These are phyloP conservation scores for Sceloporus undulatus DNA, from an alignment of 2,113 vertebrate species.

Conservation along the genomic window DNA sequence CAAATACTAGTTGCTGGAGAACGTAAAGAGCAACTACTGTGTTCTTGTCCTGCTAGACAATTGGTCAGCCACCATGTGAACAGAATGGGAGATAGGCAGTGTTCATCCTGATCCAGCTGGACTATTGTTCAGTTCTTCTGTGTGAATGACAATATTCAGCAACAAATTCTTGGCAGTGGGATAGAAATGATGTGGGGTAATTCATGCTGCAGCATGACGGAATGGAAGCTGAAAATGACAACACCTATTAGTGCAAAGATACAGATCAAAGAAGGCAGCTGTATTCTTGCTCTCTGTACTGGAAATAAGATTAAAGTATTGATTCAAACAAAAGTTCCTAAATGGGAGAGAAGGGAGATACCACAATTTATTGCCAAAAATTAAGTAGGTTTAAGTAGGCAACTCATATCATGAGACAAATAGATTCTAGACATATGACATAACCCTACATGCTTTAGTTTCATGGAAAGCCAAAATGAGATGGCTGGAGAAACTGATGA, in stretches of 20 bases:
- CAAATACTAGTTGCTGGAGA: no score
- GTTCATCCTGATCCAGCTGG: no score
- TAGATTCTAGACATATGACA: conserved; percentile 23
- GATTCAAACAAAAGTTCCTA: conserved; percentile 15
- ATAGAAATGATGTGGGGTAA: no score
- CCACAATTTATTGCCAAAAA: neutral
- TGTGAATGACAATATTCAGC: neutral
- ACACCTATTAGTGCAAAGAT: neutral
- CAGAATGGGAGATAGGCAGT: no score
- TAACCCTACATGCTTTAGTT: conserved; percentile 21
- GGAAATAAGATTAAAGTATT: conserved; percentile 3
- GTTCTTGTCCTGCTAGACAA: no score
- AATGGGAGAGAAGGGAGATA: neutral
- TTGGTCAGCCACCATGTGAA: no score
- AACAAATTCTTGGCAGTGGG: neutral
- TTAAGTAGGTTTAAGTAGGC: neutral
- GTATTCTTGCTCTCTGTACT: neutral
- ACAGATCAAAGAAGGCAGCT: conserved; percentile 9
- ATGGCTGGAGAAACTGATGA: conserved; percentile 56
- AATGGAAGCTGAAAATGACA: conserved; percentile 8
- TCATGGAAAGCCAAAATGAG: conserved; percentile 51
- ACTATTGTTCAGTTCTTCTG: no score
- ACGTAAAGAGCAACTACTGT: no score
- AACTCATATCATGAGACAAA: conserved; percentile 31
- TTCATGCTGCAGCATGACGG: neutral